Base-by-base conservation (phyloP, 2,113 vertebrate genomes). In the Aphyosemion australe region DNA sequence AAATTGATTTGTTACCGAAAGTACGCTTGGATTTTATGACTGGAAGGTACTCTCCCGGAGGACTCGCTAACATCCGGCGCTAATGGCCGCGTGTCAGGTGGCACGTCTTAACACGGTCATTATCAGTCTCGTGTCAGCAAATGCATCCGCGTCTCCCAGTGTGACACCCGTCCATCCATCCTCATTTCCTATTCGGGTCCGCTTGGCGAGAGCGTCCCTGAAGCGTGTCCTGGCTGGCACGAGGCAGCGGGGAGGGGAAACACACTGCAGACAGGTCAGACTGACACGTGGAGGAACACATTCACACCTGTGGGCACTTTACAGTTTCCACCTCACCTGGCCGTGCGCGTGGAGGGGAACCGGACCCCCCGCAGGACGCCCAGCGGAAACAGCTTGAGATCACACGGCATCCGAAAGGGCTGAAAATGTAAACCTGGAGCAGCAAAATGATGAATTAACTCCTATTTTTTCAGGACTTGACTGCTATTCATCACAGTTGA, bases 251-350 rank as follows among this genome's bases (percentile, higher is more conserved):
- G n/a, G 7, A 41, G 4, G 45, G 72, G 46, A 76, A 67, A 71
- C 1, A 12, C 55, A 42, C 19, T 43, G 37, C 4, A 8, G 56
- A 50, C 75, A 74, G 72, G 70, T 74, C 76, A 60, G 39, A 54
- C 60, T 34, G 69, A 76, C 57, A 65, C 69, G 48, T 21, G 52
- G 51, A 71, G 18, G 68, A 78, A 80, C 68, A 68, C 61, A 58
- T 67, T 59, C 69, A 69, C 66, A 77, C 75, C 63, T 79, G 50
- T 74, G 65, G 66, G 72, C 69, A 71, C 79, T 83, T 73, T 41
- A 37, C 62, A 75, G 56, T 74, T 82, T 75, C 51, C 58, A 51
- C 54, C 68, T 82, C 69, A 78, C 61, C 45, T 68, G 46, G 52
- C 26, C 21, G 47, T 55, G 49, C 45, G 41, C 56, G 39, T 19